Percentiles rank a stretch among this genome's conserved stretches.
Conservation (phyloP, 2,797 vertebrate species). For the Smutsia gigantea region DNA sequence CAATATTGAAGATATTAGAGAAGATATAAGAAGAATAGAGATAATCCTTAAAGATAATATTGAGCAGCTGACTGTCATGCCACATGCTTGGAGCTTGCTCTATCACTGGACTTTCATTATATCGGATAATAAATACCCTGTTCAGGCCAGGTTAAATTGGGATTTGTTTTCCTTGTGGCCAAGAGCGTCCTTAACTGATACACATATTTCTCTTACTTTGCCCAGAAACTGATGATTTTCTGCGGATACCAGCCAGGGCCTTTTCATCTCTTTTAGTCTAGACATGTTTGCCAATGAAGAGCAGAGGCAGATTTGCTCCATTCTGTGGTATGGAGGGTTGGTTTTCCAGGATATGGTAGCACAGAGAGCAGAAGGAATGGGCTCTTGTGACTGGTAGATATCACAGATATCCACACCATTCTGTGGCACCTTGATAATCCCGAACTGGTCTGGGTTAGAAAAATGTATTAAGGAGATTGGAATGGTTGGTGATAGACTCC, state of each 20-base stretch:
- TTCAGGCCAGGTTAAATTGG: background rate
- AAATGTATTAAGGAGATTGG: background rate
- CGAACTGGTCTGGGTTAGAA: background rate
- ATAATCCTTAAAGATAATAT: background rate
- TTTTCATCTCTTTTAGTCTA: background rate
- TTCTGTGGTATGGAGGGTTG: background rate
- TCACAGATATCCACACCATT: background rate
- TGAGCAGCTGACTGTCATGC: background rate
- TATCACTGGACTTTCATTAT: background rate
- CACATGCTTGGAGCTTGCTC: background rate
- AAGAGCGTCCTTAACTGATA: background rate
- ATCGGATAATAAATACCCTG: background rate
- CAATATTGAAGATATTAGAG: too few relatives aligned
- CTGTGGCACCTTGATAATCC: background rate
- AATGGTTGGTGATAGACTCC: background rate
- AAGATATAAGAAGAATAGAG: too few relatives aligned
- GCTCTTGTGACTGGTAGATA: background rate
- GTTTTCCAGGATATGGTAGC: background rate
- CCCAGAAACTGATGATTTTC: background rate
- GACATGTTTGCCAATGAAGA: background rate
- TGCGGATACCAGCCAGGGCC: background rate
- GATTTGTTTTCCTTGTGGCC: constrained; percentile 13
- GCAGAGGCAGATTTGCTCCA: background rate
- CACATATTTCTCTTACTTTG: background rate
- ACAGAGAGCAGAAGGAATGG: background rate